Conservation (phyloP, 1,140 invertebrate species). For the Drosophila lacteicornis region DNA sequence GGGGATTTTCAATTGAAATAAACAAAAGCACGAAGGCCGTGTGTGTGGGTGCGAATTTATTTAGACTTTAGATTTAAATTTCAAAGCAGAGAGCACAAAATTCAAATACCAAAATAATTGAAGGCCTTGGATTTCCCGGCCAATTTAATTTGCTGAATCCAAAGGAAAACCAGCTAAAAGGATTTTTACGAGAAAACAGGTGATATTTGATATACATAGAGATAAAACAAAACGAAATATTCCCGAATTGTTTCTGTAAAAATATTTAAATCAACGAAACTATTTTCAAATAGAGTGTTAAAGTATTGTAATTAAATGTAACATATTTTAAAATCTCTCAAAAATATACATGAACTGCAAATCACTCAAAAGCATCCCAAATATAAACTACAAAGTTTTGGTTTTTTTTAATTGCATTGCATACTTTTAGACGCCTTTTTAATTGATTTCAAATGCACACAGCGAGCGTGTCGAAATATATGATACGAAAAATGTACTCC, state of each 20-base stretch:
- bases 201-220: not conserved
- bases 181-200: too few relatives aligned
- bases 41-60: not conserved
- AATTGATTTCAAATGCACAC: not conserved
- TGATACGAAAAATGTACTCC: not conserved
- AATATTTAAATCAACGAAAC: too few relatives aligned
- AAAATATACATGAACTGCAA: too few relatives aligned
- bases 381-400: not conserved
- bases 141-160: not conserved
- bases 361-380: not conserved
- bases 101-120: conserved; percentile 1
- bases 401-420: too few relatives aligned
- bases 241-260: too few relatives aligned
- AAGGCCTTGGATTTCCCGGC: not conserved
- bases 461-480: too few relatives aligned
- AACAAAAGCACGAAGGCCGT: not conserved
- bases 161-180: not conserved
- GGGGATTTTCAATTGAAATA: not conserved
- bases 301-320: too few relatives aligned
- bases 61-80: conserved; percentile 6
- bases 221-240: too few relatives aligned
- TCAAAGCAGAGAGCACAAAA: conserved; percentile 7
- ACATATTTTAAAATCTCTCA: too few relatives aligned
- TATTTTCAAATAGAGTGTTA: too few relatives aligned
- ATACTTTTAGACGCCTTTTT: too few relatives aligned